phyloP scores from a whole-genome alignment of 1,140 invertebrate species.

The Orchestia grillus region DNA sequence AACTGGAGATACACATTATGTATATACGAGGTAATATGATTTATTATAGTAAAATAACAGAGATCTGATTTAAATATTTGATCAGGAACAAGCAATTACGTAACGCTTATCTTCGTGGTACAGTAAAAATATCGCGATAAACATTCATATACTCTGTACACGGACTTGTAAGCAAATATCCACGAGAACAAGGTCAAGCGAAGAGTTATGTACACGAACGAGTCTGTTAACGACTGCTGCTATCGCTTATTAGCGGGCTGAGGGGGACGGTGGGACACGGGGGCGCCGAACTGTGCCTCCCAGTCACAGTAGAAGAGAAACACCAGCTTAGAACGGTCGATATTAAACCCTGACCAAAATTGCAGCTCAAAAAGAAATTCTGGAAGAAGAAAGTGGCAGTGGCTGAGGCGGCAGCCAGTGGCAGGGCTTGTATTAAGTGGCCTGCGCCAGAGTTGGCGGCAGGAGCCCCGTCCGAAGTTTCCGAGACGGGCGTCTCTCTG shows the following conservation, averaged over 20 bases:
- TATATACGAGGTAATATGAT: neutral
- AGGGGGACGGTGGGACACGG: neutral
- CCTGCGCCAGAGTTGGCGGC: neutral
- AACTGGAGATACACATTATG: neutral
- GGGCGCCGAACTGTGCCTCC: neutral
- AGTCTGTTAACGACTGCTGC: slow-evolving; percentile 34
- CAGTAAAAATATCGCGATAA: neutral
- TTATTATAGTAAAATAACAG: slow-evolving; percentile 4
- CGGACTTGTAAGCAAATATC: slow-evolving; percentile 45
- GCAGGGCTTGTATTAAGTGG: neutral
- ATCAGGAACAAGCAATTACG: neutral
- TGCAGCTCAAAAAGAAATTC: neutral
- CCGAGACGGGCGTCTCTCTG: neutral
- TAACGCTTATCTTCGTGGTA: neutral
- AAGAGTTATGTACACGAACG: neutral
- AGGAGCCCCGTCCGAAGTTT: neutral
- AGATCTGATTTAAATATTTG: slow-evolving; percentile 8
- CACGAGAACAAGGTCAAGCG: neutral
- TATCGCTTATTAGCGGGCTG: neutral
- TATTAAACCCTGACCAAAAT: slow-evolving; percentile 32
- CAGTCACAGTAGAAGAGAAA: neutral
- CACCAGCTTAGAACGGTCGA: neutral
- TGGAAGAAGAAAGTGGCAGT: slow-evolving; percentile 2
- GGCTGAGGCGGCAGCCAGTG: neutral
- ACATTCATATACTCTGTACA: slow-evolving; percentile 50